Evolutionary conservation across 2,113 vertebrate genomes (phyloP).

Genomic region (Gyps fulvus): DNA sequence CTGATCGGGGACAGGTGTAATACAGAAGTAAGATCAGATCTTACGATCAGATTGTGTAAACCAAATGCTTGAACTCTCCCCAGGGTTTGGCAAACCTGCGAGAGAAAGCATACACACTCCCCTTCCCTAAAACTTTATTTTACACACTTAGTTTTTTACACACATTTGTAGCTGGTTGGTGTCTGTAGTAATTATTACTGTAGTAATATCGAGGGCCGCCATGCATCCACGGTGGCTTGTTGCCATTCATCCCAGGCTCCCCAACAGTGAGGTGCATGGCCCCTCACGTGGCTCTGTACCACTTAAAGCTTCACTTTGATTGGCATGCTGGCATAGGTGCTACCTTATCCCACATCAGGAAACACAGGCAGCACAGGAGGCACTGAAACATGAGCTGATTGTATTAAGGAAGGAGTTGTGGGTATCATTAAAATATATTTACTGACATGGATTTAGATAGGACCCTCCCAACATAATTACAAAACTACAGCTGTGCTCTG

Average conservation of each 20-base stretch:
- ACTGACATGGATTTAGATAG: neutral
- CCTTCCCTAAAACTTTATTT: neutral
- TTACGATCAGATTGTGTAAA: no score
- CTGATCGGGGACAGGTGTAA: neutral
- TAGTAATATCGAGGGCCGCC: neutral
- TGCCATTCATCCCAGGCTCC: neutral
- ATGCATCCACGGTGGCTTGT: accelerated
- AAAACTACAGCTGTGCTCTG: neutral
- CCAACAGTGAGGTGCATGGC: neutral
- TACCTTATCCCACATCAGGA: neutral
- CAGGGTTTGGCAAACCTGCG: neutral
- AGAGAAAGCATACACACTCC: neutral
- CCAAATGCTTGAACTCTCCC: neutral
- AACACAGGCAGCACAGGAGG: neutral
- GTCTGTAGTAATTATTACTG: neutral
- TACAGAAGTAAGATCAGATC: neutral
- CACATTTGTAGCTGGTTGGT: no score
- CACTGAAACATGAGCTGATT: accelerated
- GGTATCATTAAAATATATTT: neutral
- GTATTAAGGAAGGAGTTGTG: neutral
- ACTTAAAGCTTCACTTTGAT: neutral
- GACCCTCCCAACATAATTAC: neutral
- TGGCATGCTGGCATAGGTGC: neutral
- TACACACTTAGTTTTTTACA: neutral
- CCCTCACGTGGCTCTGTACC: accelerated